Base-by-base conservation (phyloP, 2,888 invertebrate species). In the Synergus japonicus region DNA sequence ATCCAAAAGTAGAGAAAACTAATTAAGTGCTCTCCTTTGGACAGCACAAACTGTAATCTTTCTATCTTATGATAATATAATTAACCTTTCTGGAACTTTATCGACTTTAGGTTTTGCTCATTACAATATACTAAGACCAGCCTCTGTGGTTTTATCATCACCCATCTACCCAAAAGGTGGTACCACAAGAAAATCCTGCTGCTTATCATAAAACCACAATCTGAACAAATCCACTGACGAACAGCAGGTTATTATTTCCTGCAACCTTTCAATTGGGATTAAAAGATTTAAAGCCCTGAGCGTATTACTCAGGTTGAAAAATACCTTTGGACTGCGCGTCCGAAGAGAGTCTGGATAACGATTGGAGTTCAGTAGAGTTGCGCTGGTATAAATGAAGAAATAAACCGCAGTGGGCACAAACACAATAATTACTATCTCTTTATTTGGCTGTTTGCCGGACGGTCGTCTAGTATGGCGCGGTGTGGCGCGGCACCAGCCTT, bases 381-480 rank as follows among this genome's bases (percentile, higher is more conserved):
- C 73, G 73, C 54, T 73, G 73, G 49, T 73, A 73, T 73, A 83
- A 85, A 84, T 85, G 85, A 88, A 87, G 87, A 90, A 89, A 90
- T 89, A 89, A 91, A 90, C 88, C 86, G 86, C 85, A 73, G 73
- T 73, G 85, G 85, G 85, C 84, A 88, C 89, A 90, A 91, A 91
- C 89, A 91, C 88, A 90, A 90, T 90, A 90, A 91, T 91, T 91
- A 90, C 90, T 89, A 88, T 89, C 89, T 89, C 90, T 91, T 91
- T 90, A 90, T 91, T 91, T 91, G 90, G 87, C 87, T 87, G 90
- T 91, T 91, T 90, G 89, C 87, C 84, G 87, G 86, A 86, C 81
- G 81, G 85, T 82, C 87, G 82, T 79, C 77, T 77, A 77, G 81
- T 77, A 78, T 78, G 77, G 78, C 54, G 80, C 77, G 78, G 77